Conservation (phyloP, 2,888 invertebrate species). For the Masnerella sp. region DNA sequence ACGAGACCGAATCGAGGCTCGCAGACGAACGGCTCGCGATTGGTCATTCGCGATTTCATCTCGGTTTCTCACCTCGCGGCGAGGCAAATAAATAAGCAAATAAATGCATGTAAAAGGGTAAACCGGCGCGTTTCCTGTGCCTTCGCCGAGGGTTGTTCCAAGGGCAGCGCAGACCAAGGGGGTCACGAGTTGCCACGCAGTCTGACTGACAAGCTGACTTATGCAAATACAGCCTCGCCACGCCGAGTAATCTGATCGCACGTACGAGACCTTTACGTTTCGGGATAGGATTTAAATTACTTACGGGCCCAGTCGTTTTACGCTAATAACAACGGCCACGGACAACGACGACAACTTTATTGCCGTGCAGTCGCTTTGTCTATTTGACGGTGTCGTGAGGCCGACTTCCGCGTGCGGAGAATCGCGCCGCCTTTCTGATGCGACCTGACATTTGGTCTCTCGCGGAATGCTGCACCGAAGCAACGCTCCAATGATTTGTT, state of each 20-base stretch:
- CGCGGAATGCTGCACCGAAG: background rate
- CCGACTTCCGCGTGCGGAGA: slow-evolving; percentile 36
- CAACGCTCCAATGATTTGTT: too few species aligned
- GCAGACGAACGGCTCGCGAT: slow-evolving; percentile 47
- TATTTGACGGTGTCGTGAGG: slow-evolving; percentile 37
- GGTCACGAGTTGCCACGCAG: slow-evolving; percentile 76
- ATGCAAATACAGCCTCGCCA: slow-evolving; percentile 74
- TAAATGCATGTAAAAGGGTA: slow-evolving; percentile 58
- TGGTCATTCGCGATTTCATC: slow-evolving; percentile 54
- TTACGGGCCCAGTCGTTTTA: slow-evolving; percentile 68
- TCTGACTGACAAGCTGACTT: slow-evolving; percentile 77
- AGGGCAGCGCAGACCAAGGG: slow-evolving; percentile 60
- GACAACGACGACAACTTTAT: slow-evolving; percentile 64
- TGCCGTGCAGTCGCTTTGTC: slow-evolving; percentile 41
- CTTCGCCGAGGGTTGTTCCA: slow-evolving; percentile 55
- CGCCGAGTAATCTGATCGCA: slow-evolving; percentile 58
- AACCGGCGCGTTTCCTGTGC: slow-evolving; percentile 53
- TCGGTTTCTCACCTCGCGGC: slow-evolving; percentile 55
- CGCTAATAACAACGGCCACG: slow-evolving; percentile 65
- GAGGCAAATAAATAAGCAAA: slow-evolving; percentile 58
- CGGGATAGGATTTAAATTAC: slow-evolving; percentile 72
- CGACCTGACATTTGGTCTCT: slow-evolving; percentile 10
- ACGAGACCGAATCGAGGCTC: slow-evolving; percentile 46
- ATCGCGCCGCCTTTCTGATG: slow-evolving; percentile 22
- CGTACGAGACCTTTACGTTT: slow-evolving; percentile 68